Evolutionary conservation across 2,113 vertebrate genomes (phyloP).

Genomic region (Macrotis lagotis): DNA sequence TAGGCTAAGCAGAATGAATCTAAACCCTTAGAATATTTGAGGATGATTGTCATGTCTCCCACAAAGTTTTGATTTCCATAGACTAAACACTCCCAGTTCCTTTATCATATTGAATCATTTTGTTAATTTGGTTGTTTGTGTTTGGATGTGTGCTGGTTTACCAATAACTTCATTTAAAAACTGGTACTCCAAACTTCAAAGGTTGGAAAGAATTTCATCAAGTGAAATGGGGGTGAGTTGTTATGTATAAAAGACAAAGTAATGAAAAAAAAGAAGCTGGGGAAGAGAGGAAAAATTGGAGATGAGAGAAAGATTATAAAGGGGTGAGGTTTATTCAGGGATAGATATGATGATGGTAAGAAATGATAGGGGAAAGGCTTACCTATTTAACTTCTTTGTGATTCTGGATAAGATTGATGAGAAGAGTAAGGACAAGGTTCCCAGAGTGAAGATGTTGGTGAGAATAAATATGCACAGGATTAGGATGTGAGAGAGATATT

Average conservation of each 20-base stretch:
- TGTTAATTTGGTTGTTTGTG: neutral
- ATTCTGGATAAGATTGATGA: neutral
- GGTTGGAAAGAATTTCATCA: neutral
- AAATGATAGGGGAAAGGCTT: neutral
- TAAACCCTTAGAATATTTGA: neutral
- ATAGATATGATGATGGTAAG: neutral
- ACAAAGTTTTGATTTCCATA: neutral
- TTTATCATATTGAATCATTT: neutral
- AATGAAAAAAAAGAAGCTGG: neutral
- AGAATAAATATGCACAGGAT: neutral
- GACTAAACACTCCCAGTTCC: neutral
- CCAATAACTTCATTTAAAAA: neutral
- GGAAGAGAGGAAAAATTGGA: neutral
- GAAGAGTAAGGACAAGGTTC: neutral
- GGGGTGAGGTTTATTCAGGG: neutral
- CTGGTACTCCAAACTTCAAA: neutral
- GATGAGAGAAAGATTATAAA: neutral
- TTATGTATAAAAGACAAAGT: neutral
- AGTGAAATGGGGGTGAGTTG: neutral
- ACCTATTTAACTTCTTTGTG: neutral
- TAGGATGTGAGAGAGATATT: neutral
- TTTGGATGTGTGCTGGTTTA: neutral
- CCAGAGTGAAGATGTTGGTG: neutral
- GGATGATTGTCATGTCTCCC: neutral
- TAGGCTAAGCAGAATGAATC: neutral